Percentiles rank a stretch among this genome's conserved stretches.
phyloP scores from a whole-genome alignment of 2,797 vertebrate genomes.

The Sebastes cheni region DNA sequence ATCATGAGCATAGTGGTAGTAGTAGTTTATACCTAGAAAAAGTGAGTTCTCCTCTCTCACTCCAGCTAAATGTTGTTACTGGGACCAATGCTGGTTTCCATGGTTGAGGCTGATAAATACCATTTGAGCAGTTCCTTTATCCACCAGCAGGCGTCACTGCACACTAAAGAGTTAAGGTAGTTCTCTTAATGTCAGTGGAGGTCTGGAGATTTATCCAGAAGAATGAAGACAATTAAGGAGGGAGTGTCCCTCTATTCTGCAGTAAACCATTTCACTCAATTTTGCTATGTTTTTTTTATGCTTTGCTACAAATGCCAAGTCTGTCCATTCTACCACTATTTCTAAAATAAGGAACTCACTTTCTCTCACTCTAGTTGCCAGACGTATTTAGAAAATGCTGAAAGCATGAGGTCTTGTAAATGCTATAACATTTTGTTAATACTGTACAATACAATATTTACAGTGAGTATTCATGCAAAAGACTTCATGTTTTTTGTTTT shows the following conservation, averaged over 20 bases:
- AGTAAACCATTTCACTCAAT: no score
- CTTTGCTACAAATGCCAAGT: neutral
- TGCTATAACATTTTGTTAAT: neutral
- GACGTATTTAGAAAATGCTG: neutral
- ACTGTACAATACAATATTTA: neutral
- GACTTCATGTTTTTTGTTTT: neutral
- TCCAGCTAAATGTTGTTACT: neutral
- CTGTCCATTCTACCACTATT: neutral
- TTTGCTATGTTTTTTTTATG: no score
- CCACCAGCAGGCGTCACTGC: slow-evolving; percentile 62
- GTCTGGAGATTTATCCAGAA: neutral
- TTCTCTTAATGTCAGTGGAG: neutral
- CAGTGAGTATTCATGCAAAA: neutral
- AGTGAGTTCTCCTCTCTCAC: neutral
- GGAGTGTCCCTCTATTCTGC: no score
- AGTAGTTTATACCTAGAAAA: neutral
- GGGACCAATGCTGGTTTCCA: neutral
- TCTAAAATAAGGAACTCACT: neutral
- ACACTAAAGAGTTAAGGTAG: neutral
- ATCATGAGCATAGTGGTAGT: no score
- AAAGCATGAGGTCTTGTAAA: neutral
- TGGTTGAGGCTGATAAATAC: neutral
- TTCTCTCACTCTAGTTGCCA: neutral
- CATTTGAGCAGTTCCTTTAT: neutral
- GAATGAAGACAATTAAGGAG: neutral